Conservation (phyloP, 2,797 vertebrate genomes). For the Galagoides demidoff region DNA sequence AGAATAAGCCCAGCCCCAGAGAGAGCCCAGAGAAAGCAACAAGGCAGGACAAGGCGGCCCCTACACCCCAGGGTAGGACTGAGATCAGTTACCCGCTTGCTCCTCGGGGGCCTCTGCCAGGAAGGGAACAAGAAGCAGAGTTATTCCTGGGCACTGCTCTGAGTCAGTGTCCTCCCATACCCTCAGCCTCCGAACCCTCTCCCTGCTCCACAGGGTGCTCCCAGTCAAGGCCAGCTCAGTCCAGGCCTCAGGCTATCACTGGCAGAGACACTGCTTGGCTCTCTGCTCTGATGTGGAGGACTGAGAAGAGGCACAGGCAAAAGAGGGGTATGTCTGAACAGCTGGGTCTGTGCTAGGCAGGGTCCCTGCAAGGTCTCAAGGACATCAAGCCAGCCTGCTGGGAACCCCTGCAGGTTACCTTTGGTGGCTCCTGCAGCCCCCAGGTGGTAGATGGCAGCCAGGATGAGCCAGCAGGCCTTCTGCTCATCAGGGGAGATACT, state of each 20-base stretch:
- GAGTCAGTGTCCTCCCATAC: not conserved
- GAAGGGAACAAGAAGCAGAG: constrained; percentile 76
- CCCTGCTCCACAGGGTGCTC: not conserved
- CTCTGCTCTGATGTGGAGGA: not conserved
- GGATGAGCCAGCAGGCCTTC: constrained; percentile 96
- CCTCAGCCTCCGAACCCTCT: not conserved
- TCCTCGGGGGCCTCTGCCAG: constrained; percentile 81
- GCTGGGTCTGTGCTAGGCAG: not conserved
- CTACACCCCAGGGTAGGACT: not conserved
- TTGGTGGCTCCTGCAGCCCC: constrained; percentile 97
- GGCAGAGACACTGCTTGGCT: not conserved
- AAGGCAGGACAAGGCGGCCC: not conserved
- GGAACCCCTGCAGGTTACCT: constrained; percentile 87
- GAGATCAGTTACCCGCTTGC: constrained; percentile 79
- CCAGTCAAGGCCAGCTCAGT: not conserved
- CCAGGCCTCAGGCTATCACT: not conserved
- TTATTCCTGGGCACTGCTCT: constrained; percentile 42
- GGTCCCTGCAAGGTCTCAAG: not conserved
- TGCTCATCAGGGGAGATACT: constrained; percentile 95
- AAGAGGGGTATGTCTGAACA: not conserved
- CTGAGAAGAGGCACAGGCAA: not conserved
- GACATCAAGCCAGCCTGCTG: not conserved
- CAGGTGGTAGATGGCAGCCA: constrained; percentile 96
- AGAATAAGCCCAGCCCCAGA: constrained; percentile 53
- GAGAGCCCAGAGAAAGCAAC: constrained; percentile 64